Evolutionary conservation across 2,797 vertebrate species (phyloP).

Genomic region (Gymnocypris eckloni): DNA sequence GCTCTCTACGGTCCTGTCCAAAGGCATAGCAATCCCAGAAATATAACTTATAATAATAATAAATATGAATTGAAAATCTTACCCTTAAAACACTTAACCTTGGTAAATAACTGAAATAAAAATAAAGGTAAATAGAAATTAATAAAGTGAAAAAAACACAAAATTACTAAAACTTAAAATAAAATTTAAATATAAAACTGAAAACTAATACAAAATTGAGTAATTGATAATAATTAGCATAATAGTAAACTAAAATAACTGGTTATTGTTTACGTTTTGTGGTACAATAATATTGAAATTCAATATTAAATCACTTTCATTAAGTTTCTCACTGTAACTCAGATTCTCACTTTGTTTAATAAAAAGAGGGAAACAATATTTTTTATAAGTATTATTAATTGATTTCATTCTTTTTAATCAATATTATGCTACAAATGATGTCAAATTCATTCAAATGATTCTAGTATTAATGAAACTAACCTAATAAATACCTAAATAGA

Average conservation of each 20-base stretch:
- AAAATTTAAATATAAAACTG: neutral
- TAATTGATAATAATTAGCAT: neutral
- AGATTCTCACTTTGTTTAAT: neutral
- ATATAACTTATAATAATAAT: too few relatives aligned
- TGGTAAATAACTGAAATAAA: neutral
- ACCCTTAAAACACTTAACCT: neutral
- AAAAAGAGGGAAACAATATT: neutral
- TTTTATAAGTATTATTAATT: neutral
- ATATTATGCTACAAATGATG: neutral
- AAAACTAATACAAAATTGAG: neutral
- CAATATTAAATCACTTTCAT: too few relatives aligned
- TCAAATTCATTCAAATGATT: neutral
- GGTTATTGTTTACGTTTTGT: neutral
- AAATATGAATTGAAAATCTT: neutral
- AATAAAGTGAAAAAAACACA: neutral
- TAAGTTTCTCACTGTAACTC: too few relatives aligned
- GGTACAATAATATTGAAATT: too few relatives aligned
- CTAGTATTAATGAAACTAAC: neutral
- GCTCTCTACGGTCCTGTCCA: too few relatives aligned
- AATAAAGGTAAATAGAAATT: neutral
- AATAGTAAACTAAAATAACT: neutral
- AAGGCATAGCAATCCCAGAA: too few relatives aligned
- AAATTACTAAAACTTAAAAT: neutral
- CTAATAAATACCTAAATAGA: neutral
- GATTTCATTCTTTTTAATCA: neutral